Conservation (phyloP, 1,140 invertebrate species). For the Aphaenogaster rudis region DNA sequence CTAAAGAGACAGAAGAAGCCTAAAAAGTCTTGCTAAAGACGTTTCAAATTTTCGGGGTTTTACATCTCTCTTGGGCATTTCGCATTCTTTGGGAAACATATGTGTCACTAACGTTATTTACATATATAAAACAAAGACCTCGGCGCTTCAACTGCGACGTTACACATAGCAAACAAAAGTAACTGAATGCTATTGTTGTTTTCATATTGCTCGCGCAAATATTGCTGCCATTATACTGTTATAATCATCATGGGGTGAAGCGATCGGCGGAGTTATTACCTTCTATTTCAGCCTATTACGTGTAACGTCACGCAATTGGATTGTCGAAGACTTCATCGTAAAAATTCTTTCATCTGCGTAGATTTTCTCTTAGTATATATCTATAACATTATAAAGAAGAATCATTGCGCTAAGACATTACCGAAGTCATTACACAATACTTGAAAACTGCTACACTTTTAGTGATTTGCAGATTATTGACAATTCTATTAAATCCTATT, state of each 20-base stretch:
- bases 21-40: neutral
- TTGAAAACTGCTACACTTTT: neutral
- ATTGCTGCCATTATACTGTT: neutral
- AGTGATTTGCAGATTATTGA: slow-evolving; percentile 3
- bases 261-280: neutral
- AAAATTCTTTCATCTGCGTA: neutral
- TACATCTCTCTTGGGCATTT: neutral
- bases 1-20: neutral
- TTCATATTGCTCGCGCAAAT: neutral
- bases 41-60: neutral
- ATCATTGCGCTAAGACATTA: neutral
- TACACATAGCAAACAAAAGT: neutral
- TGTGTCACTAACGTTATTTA: slow-evolving; percentile 5
- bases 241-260: neutral
- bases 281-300: slow-evolving; percentile 16
- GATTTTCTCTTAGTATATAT: neutral
- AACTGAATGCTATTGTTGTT: neutral
- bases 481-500: neutral
- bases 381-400: neutral
- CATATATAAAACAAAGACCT: neutral
- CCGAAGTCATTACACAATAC: neutral
- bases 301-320: neutral
- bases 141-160: neutral
- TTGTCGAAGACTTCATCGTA: neutral
- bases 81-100: neutral